Percentiles rank a stretch among this genome's conserved stretches.
These are phyloP conservation scores for Muntiacus reevesi DNA, from an alignment of 2,113 vertebrate species.

Conservation along the genomic window DNA sequence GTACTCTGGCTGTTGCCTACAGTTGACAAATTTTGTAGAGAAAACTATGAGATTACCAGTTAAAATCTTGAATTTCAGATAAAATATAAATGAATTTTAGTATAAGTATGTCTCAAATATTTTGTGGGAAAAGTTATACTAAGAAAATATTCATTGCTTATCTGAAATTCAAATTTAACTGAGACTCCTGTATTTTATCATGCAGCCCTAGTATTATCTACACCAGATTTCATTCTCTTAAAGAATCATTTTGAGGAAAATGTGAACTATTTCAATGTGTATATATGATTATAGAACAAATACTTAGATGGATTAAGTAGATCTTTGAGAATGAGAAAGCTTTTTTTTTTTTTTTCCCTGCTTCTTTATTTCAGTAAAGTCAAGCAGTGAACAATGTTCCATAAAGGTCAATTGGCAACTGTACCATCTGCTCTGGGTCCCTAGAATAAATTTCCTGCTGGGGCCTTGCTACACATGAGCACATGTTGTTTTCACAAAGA, in stretches of 20 bases:
- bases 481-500: constrained; percentile 59
- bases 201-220: not conserved
- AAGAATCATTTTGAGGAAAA: not conserved
- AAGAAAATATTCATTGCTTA: not conserved
- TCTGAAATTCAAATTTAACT: not conserved
- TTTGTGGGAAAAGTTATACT: not conserved
- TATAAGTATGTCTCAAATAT: not conserved
- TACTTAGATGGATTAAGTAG: not conserved
- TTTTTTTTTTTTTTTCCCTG: not conserved
- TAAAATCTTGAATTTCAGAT: not conserved
- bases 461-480: constrained; percentile 28
- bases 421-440: constrained; percentile 57
- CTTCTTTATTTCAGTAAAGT: constrained; percentile 48
- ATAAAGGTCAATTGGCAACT: constrained; percentile 59
- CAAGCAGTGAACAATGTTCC: constrained; percentile 45
- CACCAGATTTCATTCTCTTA: not conserved
- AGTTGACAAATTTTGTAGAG: not conserved
- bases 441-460: constrained; percentile 48
- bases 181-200: not conserved
- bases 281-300: not conserved
- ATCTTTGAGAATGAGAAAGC: not conserved
- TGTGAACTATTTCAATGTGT: not conserved
- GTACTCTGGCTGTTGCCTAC: not conserved
- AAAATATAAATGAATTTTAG: not conserved
- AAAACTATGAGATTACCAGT: not conserved